phyloP scores from a whole-genome alignment of 2,797 vertebrate species.

The Sebastiscus albofasciatus region DNA sequence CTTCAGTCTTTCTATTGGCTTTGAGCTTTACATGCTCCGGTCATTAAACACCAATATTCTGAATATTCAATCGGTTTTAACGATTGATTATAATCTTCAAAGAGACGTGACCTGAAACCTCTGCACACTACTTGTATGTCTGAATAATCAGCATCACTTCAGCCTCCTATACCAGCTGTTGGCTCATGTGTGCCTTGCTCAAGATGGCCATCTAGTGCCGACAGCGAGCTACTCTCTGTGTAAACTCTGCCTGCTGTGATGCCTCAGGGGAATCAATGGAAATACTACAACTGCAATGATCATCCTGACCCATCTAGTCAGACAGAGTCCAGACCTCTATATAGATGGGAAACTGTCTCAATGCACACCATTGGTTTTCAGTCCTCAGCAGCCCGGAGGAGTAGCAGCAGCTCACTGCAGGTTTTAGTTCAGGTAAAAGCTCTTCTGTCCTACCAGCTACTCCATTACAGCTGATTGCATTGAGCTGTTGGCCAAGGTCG shows the following conservation, averaged over 20 bases:
- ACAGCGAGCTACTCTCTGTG: neutral
- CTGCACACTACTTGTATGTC: neutral
- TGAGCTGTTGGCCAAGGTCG: neutral
- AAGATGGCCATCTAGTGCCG: conserved; percentile 57
- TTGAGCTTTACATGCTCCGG: neutral
- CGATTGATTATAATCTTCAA: too few relatives aligned
- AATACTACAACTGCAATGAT: conserved; percentile 37
- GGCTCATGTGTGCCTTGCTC: conserved; percentile 28
- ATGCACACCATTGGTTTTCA: neutral
- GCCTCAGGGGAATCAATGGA: conserved; percentile 34
- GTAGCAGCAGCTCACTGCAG: neutral
- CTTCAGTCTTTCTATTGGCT: neutral
- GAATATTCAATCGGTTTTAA: neutral
- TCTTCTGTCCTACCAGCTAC: neutral
- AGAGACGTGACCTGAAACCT: neutral
- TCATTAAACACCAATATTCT: neutral
- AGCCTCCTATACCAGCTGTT: neutral
- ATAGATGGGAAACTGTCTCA: neutral
- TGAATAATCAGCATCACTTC: neutral
- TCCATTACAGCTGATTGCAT: conserved; percentile 20
- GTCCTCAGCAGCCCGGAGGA: neutral
- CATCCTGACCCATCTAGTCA: conserved; percentile 33
- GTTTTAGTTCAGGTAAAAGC: neutral
- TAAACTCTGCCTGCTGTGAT: neutral
- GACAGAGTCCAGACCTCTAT: neutral